These are phyloP conservation scores for Drosophila multiciliata DNA, from an alignment of 2,888 invertebrate species.

Conservation along the genomic window DNA sequence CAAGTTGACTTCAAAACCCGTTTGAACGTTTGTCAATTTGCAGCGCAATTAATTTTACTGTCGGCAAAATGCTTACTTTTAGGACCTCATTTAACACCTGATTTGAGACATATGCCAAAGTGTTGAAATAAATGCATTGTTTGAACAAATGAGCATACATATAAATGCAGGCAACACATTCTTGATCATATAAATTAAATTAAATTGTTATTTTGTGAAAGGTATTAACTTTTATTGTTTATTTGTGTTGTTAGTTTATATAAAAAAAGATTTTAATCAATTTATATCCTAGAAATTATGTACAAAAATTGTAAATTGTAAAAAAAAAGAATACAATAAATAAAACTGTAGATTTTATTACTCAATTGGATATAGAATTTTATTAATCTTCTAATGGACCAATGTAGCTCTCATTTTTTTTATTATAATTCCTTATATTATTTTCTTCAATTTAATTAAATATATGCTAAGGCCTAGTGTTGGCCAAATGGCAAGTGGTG, in stretches of 20 bases:
- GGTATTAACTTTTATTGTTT: background rate
- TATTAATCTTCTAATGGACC: background rate
- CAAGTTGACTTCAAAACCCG: constrained; percentile 30
- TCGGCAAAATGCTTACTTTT: constrained; percentile 35
- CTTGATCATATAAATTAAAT: background rate
- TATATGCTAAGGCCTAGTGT: constrained; percentile 1
- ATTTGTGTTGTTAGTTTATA: background rate
- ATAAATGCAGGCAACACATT: background rate
- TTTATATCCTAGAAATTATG: too few species aligned
- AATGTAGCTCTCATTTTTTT: background rate
- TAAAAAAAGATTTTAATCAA: background rate
- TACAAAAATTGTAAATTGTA: background rate
- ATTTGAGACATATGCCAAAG: constrained; percentile 15
- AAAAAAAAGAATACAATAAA: background rate
- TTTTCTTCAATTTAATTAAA: constrained; percentile 6
- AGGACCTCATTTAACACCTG: constrained; percentile 48
- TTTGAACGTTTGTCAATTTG: constrained; percentile 20
- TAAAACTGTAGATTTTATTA: background rate
- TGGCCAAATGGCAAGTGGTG: constrained; percentile 12
- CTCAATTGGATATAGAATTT: background rate
- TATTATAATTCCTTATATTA: background rate
- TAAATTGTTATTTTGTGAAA: background rate
- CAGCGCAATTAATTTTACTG: constrained; percentile 35
- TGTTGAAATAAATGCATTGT: constrained; percentile 26
- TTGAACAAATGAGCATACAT: background rate